phyloP scores from a whole-genome alignment of 2,797 vertebrate genomes.

The Lycodopsis pacificus region DNA sequence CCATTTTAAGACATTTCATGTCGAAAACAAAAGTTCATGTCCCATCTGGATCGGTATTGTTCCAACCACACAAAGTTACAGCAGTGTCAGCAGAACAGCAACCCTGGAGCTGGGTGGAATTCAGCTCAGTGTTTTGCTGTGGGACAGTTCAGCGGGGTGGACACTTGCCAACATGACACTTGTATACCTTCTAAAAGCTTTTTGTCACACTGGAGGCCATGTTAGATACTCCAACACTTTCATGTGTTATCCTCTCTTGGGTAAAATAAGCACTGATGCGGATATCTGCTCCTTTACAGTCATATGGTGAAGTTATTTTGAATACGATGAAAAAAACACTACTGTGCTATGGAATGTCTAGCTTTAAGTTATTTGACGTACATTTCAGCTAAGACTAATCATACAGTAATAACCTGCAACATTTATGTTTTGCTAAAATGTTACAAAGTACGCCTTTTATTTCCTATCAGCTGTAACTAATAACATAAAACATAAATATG shows the following conservation, averaged over 20 bases:
- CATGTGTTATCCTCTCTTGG: constrained; percentile 23
- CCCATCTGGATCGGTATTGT: constrained; percentile 41
- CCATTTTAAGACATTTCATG: not conserved
- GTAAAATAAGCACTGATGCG: constrained; percentile 13
- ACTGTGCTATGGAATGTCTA: not conserved
- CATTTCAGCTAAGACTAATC: constrained; percentile 4
- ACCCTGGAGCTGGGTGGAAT: constrained; percentile 37
- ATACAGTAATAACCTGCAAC: not conserved
- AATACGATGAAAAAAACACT: not conserved
- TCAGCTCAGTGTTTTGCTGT: constrained; percentile 48
- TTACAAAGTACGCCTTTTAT: not conserved
- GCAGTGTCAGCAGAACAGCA: constrained; percentile 54
- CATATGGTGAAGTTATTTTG: not conserved
- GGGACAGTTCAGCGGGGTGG: constrained; percentile 34
- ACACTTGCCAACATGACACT: constrained; percentile 47
- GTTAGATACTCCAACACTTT: constrained; percentile 28
- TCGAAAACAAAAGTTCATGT: constrained; percentile 24
- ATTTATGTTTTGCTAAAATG: constrained; percentile 2
- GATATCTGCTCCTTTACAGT: constrained; percentile 28
- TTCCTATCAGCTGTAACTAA: not conserved
- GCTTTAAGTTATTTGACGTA: not conserved
- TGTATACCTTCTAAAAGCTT: constrained; percentile 30
- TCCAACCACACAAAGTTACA: constrained; percentile 44
- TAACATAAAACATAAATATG: not conserved
- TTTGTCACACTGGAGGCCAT: constrained; percentile 15